Evolutionary conservation across 2,888 invertebrate genomes (phyloP).

Genomic region (Apotomis capreana): DNA sequence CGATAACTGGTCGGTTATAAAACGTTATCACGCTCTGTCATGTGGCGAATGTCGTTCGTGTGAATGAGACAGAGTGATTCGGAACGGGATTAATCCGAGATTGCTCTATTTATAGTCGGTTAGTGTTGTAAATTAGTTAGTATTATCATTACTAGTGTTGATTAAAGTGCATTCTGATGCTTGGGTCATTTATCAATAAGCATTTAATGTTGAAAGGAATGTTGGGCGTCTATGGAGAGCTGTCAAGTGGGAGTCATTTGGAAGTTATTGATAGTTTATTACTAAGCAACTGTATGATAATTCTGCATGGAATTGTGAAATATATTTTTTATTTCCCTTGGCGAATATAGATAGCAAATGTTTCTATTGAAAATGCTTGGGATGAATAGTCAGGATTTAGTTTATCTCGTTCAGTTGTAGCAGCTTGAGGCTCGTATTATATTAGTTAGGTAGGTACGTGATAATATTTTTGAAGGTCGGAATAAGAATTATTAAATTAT

Average conservation of each 20-base stretch:
- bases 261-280: conserved; percentile 14
- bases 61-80: conserved; percentile 11
- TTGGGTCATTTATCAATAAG: conserved; percentile 13
- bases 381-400: not conserved
- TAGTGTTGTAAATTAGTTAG: conserved; percentile 21
- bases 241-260: conserved; percentile 10
- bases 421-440: too few relatives aligned
- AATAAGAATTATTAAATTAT: too few relatives aligned
- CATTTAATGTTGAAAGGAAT: conserved; percentile 22
- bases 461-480: too few relatives aligned
- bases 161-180: conserved; percentile 27
- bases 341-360: not conserved
- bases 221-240: conserved; percentile 4
- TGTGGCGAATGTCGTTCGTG: conserved; percentile 3
- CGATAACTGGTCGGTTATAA: conserved; percentile 11
- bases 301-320: not conserved
- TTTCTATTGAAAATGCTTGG: not conserved
- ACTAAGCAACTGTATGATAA: not conserved
- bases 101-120: conserved; percentile 3
- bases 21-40: conserved; percentile 16
- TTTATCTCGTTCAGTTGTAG: too few relatives aligned
- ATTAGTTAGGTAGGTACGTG: too few relatives aligned
- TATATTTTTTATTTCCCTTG: not conserved
- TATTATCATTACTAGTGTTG: conserved; percentile 19
- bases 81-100: not conserved